Conservation (phyloP, 2,113 vertebrate species). For the Crotophaga sulcirostris region DNA sequence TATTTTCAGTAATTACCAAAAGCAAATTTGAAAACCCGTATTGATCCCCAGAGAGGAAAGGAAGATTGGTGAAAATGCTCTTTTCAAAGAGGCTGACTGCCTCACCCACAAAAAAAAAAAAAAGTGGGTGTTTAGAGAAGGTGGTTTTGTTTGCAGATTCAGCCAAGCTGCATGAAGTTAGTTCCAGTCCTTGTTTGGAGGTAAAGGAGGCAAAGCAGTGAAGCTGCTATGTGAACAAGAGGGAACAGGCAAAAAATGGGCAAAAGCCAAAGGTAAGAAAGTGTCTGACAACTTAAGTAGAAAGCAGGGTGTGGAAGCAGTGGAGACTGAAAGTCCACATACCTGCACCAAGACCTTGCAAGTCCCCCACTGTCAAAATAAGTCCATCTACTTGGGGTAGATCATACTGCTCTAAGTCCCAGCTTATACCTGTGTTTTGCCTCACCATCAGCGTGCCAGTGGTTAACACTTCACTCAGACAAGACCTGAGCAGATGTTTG, state of each 20-base stretch:
- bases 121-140: background rate
- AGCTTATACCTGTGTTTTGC: accelerated
- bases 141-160: background rate
- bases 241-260: background rate
- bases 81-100: background rate
- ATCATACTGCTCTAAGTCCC: accelerated
- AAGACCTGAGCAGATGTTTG: background rate
- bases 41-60: background rate
- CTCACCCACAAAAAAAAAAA: background rate
- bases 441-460: accelerated
- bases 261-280: background rate
- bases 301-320: background rate
- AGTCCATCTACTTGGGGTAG: background rate
- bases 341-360: accelerated
- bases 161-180: background rate
- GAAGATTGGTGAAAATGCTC: background rate
- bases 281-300: background rate
- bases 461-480: background rate
- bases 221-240: background rate
- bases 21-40: background rate
- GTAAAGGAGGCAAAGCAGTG: background rate
- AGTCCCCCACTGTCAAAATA: background rate
- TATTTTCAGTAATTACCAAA: background rate
- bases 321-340: accelerated
- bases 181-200: background rate